Evolutionary conservation across 2,888 invertebrate species (phyloP).

Genomic region (Drosophila rubida): DNA sequence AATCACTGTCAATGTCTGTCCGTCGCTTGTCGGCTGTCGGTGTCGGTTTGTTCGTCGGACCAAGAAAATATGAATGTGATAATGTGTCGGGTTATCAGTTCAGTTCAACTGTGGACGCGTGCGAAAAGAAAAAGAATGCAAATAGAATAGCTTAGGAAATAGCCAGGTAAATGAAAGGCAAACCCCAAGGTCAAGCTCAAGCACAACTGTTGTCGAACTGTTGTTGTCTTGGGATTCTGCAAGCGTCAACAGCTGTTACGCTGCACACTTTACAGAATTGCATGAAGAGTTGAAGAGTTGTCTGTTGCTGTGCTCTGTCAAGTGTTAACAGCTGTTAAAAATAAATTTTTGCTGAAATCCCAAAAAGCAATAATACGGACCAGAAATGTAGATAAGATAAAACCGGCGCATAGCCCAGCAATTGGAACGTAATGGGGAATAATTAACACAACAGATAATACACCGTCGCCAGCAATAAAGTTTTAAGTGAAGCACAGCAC

Average conservation of each 20-base stretch:
- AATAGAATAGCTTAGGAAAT: slow-evolving; percentile 25
- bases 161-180: slow-evolving; percentile 55
- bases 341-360: slow-evolving; percentile 35
- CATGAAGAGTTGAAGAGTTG: neutral
- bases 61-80: slow-evolving; percentile 57
- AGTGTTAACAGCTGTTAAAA: slow-evolving; percentile 11
- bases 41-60: slow-evolving; percentile 13
- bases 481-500: slow-evolving; percentile 25
- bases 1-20: slow-evolving; percentile 13
- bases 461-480: slow-evolving; percentile 33
- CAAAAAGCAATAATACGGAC: slow-evolving; percentile 33
- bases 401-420: slow-evolving; percentile 18
- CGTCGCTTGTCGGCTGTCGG: no score
- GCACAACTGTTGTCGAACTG: no score
- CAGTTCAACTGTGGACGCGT: slow-evolving; percentile 46
- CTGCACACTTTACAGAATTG: neutral
- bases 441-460: slow-evolving; percentile 58
- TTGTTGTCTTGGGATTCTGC: neutral
- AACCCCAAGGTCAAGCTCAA: slow-evolving; percentile 58
- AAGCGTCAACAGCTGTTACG: neutral
- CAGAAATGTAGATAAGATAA: slow-evolving; percentile 60
- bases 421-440: slow-evolving; percentile 58
- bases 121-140: slow-evolving; percentile 41
- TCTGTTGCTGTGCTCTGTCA: neutral
- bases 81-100: slow-evolving; percentile 69